phyloP scores from a whole-genome alignment of 2,888 invertebrate species.

The Pyrochroa serraticornis region DNA sequence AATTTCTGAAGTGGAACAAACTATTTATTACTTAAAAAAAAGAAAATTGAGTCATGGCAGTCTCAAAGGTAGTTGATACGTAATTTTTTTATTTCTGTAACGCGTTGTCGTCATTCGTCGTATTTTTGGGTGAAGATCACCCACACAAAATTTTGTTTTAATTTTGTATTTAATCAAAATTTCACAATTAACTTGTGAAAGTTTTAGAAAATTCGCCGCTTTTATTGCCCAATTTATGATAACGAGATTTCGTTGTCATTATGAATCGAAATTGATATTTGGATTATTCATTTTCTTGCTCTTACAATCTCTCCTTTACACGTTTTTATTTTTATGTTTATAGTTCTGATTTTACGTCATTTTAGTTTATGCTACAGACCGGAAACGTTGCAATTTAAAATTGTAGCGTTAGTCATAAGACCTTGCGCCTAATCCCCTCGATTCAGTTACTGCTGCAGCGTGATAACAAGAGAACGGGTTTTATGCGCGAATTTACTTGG shows the following conservation, averaged over 20 bases:
- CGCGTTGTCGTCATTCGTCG: neutral
- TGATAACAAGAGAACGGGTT: neutral
- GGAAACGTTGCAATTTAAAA: neutral
- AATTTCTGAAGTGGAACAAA: slow-evolving; percentile 83
- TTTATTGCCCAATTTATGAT: no score
- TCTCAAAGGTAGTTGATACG: slow-evolving; percentile 42
- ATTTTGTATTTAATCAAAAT: neutral
- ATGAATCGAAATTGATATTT: neutral
- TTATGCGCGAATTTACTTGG: no score
- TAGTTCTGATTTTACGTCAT: neutral
- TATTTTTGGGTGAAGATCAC: no score
- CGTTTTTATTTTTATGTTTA: no score
- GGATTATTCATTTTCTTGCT: neutral
- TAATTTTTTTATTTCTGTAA: slow-evolving; percentile 6
- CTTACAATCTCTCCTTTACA: no score
- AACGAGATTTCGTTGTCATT: neutral
- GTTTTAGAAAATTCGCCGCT: no score
- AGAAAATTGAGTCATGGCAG: slow-evolving; percentile 63
- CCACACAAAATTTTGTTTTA: neutral
- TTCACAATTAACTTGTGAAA: no score
- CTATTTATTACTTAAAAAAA: slow-evolving; percentile 85
- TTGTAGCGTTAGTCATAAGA: slow-evolving; percentile 9
- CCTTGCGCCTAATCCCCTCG: slow-evolving; percentile 30
- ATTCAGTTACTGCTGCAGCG: slow-evolving; percentile 36
- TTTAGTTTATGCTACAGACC: neutral